Base-by-base conservation (phyloP, 2,797 vertebrate species). In the Valencia hispanica region DNA sequence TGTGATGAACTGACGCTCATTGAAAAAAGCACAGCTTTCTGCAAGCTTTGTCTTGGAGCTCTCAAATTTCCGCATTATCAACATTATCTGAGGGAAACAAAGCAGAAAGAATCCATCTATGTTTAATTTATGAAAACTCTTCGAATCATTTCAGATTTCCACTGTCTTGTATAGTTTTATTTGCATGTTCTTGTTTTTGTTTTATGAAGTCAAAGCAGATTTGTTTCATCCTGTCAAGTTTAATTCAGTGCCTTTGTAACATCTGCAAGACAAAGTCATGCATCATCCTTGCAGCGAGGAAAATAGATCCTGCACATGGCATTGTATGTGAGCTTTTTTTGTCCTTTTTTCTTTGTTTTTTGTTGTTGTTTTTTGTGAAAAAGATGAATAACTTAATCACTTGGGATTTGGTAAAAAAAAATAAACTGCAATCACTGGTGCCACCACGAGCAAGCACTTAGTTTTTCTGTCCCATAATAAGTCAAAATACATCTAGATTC, bases 1-100 rank as follows among this genome's bases (percentile, higher is more conserved):
- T 86, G 79, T 87, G 84, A 91, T 89, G 86, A 85, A 75, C 69
- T 51, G 57, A 41, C 76, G 41, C 27, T 73, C 74, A 79, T 47
- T 51, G 0, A 0, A 74, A 79, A 48, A 84, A 48, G 39, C 66
- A 79, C 43, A 80, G 79, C 72, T 72, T 1, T 3, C 41, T 51
- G 39, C 41, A 75, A 51, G 74, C 34, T 74, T 77, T 68, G 68
- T 84, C 77, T 82, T 68, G 81, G 22, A 80, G 59, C 45, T 30
- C 22, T 41, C 39, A 78, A 84, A 74, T 45, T 47, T 27, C 43
- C 20, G n/a, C 76, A 75, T 39, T 47, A 74, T 83, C 25, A 78
- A 57, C 76, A 68, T 48, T 68, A 70, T 70, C 20, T 75, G n/a
- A 32, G 25, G 48, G 0, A 66, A 74, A 74, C 9, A 27, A 50